Evolutionary conservation across 2,797 vertebrate genomes (phyloP), one percentile per base, ranked within the genome.

Genomic region (Takifugu ocellatus): DNA sequence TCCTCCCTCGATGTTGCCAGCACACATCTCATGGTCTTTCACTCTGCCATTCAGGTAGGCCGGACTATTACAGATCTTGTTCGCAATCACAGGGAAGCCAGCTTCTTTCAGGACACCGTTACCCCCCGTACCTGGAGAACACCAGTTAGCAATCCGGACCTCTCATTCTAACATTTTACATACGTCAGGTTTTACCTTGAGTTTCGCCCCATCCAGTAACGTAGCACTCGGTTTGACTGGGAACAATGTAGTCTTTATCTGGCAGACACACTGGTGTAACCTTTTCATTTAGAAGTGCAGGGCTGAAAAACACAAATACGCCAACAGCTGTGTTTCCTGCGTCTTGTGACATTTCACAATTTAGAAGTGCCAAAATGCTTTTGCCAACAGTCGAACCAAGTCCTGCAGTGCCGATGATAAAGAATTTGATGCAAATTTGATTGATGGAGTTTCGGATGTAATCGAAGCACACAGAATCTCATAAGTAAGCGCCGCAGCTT

Each of bases 171-270:
- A 39, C 12, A 39, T 46, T 2, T 25, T 24, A 1, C 26, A 47
- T 1, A 45, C 9, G 50, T 25, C 15, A 24, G 33, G 26, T 11
- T 44, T n/a, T 62, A 98, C 96, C 93, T 93, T 83, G 77, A 63
- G 96, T 99, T 0, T 97, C 94, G 1, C 96, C 96, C 96, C 96
- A 99, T 58, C 95, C 96, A 0, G 96, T 98, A 51, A 97, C 92
- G 16, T 93, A 94, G 54, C 96, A 99, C 52, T 92, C 90, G 0
- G 92, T 91, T 75, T 85, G 87, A 68, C 89, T 92, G 25, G 94
- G 89, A 9, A 98, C 92, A 14, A 93, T 73, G 3, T 83, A 84
- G 56, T 97, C 85, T 53, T 81, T 82, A 1, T 91, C 59, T n/a
- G 96, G 96, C 70, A 99, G 89, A 75, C 96, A 98, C 10, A 58